These are phyloP conservation scores for Hylaea fasciaria DNA, from an alignment of 2,888 invertebrate genomes.

Conservation along the genomic window DNA sequence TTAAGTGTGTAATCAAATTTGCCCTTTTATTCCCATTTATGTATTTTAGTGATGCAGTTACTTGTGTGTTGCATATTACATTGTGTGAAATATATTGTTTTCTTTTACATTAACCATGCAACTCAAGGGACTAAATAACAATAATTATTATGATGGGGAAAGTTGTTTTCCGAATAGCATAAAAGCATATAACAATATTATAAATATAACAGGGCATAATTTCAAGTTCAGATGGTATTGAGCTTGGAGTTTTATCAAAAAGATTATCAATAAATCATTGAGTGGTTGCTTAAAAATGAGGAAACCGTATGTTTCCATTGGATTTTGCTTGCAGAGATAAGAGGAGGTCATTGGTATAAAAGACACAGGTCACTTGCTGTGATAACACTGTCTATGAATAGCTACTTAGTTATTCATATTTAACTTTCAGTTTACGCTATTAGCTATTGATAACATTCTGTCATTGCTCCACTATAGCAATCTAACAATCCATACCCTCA, in stretches of 20 bases:
- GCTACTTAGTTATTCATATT: constrained; percentile 46
- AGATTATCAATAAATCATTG: constrained; percentile 14
- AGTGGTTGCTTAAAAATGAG: constrained; percentile 54
- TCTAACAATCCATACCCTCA: no score
- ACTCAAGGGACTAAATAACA: no score
- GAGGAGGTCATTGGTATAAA: constrained; percentile 76
- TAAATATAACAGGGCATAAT: background rate
- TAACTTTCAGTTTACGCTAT: constrained; percentile 44
- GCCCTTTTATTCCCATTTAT: no score
- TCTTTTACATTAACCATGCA: no score
- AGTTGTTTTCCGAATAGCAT: no score
- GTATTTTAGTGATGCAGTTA: no score
- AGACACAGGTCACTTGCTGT: constrained; percentile 74
- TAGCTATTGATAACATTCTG: constrained; percentile 6
- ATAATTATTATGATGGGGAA: no score
- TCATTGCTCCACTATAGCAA: no score
- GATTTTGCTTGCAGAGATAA: constrained; percentile 75
- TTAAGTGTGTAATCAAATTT: no score
- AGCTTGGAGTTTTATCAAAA: constrained; percentile 6
- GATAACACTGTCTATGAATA: constrained; percentile 75
- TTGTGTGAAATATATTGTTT: no score
- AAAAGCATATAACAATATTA: no score
- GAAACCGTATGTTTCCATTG: constrained; percentile 75
- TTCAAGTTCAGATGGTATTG: constrained; percentile 1
- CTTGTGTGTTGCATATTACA: no score